Percentiles rank a stretch among this genome's conserved stretches.
phyloP scores from a whole-genome alignment of 2,113 vertebrate species.

The Thinocorus orbignyianus region DNA sequence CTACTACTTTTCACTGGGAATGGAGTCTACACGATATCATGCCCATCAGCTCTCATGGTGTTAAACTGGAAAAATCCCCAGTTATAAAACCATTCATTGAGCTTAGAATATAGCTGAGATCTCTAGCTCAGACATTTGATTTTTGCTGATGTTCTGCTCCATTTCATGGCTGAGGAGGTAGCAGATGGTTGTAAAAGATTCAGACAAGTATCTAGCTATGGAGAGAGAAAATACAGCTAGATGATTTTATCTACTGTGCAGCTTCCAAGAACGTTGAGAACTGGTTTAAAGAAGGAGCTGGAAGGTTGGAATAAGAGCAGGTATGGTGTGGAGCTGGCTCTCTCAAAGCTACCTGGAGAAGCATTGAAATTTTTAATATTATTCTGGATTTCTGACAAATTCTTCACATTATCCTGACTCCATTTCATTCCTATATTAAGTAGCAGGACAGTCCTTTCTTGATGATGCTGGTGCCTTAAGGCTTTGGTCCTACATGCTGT shows the following conservation, averaged over 20 bases:
- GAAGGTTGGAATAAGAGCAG: background rate
- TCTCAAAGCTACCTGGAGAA: background rate
- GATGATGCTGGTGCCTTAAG: background rate
- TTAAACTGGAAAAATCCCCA: background rate
- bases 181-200: conserved; percentile 47
- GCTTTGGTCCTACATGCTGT: background rate
- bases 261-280: background rate
- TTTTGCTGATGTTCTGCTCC: conserved; percentile 29
- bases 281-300: background rate
- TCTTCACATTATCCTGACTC: background rate
- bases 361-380: background rate
- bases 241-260: background rate
- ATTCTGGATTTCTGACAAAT: background rate
- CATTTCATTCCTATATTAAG: background rate
- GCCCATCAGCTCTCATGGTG: background rate
- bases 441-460: background rate
- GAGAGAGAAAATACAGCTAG: conserved; percentile 16
- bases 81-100: conserved; percentile 6
- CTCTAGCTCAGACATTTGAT: background rate
- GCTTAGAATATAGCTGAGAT: background rate
- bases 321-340: background rate
- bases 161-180: conserved; percentile 11
- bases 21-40: background rate
- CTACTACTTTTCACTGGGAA: background rate
- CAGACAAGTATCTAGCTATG: background rate